A percentile compares a stretch with the other conserved stretches of the same genome.
These are phyloP conservation scores for Sebastes vulpes DNA, from an alignment of 2,797 vertebrate genomes.

Conservation along the genomic window DNA sequence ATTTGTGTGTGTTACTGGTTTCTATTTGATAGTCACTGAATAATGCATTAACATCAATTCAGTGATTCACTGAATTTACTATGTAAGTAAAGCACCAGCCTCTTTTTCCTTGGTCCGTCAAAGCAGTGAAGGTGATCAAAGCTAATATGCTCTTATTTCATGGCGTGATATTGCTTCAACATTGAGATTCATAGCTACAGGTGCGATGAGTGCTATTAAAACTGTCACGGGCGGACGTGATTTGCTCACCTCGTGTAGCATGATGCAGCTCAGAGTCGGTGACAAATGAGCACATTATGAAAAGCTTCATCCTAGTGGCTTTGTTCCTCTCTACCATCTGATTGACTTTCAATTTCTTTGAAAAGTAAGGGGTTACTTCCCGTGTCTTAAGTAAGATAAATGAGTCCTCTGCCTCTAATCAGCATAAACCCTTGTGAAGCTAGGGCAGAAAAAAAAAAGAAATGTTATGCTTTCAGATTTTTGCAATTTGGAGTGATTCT, in stretches of 20 bases:
- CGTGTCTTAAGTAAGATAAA: constrained; percentile 58
- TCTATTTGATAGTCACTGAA: not conserved
- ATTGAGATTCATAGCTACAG: constrained; percentile 35
- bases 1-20: not conserved
- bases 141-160: constrained; percentile 19
- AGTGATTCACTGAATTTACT: not conserved
- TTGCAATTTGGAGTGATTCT: not conserved
- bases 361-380: constrained; percentile 44
- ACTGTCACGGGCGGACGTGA: constrained; percentile 16
- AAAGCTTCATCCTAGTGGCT: constrained; percentile 33
- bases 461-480: not conserved
- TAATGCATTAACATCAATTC: not conserved
- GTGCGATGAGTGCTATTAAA: constrained; percentile 15
- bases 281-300: constrained; percentile 67
- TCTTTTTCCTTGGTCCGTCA: not conserved
- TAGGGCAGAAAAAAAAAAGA: not conserved
- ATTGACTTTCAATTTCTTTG: constrained; percentile 66
- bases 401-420: constrained; percentile 14
- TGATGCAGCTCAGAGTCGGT: constrained; percentile 15
- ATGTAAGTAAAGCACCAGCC: constrained; percentile 18
- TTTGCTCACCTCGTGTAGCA: constrained; percentile 11
- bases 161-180: not conserved
- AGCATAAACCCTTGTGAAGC: constrained; percentile 27
- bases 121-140: constrained; percentile 16
- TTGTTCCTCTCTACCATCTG: constrained; percentile 43